Evolutionary conservation across 2,797 vertebrate species (phyloP), one percentile per base, ranked within the genome.

Genomic region (Notoglanidium macrostoma): DNA sequence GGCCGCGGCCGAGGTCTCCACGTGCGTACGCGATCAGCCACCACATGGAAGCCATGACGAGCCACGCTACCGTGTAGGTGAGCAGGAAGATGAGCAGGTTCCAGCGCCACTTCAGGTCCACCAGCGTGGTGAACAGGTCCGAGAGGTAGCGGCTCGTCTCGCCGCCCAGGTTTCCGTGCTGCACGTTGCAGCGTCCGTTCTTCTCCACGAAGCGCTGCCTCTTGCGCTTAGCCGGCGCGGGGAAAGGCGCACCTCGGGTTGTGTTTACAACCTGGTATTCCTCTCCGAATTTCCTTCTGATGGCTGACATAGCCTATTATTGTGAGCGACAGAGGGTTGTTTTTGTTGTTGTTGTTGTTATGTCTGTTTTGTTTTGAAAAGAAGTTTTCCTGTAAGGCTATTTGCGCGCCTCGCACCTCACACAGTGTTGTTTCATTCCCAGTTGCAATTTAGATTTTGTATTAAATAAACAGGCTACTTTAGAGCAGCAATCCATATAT

Each of bases 1-100:
- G 97, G 40, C 93, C 94, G 89, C 91, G 92, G 44, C 95, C 95
- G 86, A 98, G 93, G 94, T 98, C 97, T 0, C 97, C 97, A 0
- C 97, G 95, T 90, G 97, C 94, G 90, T 95, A 97, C 1, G 97
- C 97, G 17, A 98, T 98, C 87, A 96, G 95, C 97, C 97, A 98
- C 97, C 97, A 98, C 97, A 98, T 97, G 0, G 95, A 98, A 46
- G 97, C 97, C 97, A 98, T 98, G n/a, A 97, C 95, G 85, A 98
- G 94, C 97, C 97, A 98, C 2, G 97, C 97, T 0, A 98, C 96
- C 0, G 97, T 98, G 94, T 98, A 98, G 3, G 97, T 98, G 84
- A 98, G 94, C 83, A 97, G 93, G 92, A 98, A 98, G 91, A 98
- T 97, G 44, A 98, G 95, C n/a, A 98, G 93, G 93, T 98, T 98